These are phyloP conservation scores for Coluber constrictor DNA, from an alignment of 2,797 vertebrate species.

Conservation along the genomic window DNA sequence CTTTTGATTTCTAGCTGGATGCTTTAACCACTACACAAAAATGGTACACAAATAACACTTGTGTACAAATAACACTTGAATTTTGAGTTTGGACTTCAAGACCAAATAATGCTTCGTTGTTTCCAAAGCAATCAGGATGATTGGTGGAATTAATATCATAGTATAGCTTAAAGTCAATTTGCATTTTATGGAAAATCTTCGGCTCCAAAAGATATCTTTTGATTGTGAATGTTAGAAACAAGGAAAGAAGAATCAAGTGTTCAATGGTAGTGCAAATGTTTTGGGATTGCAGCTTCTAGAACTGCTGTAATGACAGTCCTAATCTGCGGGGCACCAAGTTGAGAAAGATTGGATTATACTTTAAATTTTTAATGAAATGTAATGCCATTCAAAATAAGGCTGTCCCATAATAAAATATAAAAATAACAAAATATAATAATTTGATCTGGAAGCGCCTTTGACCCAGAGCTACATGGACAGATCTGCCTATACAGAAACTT, in stretches of 20 bases:
- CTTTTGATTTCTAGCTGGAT: neutral
- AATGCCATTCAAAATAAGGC: neutral
- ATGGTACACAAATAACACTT: too few relatives aligned
- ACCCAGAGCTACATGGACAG: neutral
- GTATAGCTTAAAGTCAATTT: neutral
- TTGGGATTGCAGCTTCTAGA: neutral
- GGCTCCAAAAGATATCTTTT: neutral
- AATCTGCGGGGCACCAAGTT: neutral
- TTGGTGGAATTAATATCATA: neutral
- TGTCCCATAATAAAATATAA: neutral
- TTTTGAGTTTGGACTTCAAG: neutral
- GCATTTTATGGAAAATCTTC: neutral
- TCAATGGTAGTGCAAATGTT: neutral
- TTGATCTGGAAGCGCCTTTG: neutral
- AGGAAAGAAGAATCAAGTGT: neutral
- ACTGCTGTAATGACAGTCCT: neutral
- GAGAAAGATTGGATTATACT: neutral
- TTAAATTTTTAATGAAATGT: neutral
- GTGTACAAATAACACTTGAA: too few relatives aligned
- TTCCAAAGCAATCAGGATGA: neutral
- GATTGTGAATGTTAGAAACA: neutral
- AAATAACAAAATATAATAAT: neutral
- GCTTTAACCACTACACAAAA: neutral
- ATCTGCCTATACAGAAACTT: neutral
- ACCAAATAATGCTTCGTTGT: neutral